Percentiles rank a stretch among this genome's conserved stretches.
Conservation (phyloP, 2,113 vertebrate genomes). For the Saccopteryx bilineata region DNA sequence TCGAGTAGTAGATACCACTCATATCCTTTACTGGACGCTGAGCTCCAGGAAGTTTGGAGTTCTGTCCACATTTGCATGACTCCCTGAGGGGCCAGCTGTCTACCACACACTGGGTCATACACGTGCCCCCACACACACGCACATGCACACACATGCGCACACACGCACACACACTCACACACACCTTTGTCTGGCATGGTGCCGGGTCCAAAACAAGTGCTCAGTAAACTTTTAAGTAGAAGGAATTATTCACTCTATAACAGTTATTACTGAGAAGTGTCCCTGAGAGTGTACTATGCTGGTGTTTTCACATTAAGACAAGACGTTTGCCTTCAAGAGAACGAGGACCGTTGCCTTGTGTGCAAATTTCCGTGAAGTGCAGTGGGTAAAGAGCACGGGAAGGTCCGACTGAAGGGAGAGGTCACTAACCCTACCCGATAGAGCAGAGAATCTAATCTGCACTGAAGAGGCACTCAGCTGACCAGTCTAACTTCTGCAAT, state of each 20-base stretch:
- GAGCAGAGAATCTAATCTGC: neutral
- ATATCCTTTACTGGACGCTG: neutral
- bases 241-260: neutral
- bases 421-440: neutral
- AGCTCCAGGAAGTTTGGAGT: neutral
- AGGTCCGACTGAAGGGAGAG: neutral
- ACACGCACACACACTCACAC: too few species aligned
- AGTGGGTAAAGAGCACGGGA: neutral
- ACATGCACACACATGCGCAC: too few species aligned
- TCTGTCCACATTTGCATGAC: neutral
- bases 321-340: neutral
- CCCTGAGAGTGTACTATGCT: neutral
- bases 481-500: neutral
- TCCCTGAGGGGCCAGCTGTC: too few species aligned
- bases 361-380: neutral
- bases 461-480: too few species aligned
- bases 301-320: neutral
- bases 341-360: neutral
- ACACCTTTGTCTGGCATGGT: rapidly evolving
- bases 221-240: neutral
- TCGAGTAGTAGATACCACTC: slow-evolving; percentile 2
- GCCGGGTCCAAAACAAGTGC: too few species aligned
- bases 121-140: neutral
- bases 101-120: too few species aligned
- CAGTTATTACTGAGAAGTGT: neutral